Base-by-base conservation (phyloP, 1,140 invertebrate genomes). In the Gonatopus flavifemur region DNA sequence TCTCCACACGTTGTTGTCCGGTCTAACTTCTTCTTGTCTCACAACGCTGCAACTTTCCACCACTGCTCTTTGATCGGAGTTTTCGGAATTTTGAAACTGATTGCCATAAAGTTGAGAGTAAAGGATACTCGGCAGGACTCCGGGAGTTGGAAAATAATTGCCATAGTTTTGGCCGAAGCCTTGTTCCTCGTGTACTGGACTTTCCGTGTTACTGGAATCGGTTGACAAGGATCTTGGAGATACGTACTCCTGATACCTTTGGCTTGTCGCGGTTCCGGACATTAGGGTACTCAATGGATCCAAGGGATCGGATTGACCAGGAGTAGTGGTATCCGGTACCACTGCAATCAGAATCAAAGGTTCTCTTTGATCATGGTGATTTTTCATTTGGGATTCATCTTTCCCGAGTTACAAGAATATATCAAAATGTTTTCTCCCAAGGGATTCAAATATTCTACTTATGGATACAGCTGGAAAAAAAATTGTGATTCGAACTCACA, bases 101-200 rank as follows among this genome's bases (percentile, higher is more conserved):
- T 89, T 88, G 22, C 87, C 86, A 13, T 93, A 92, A 13, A 93
- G 73, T 64, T 92, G 89, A 12, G 89, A 90, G 74, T 93, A 91
- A 5, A 93, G 77, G 43, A 92, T 80, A 63, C 89, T 90, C 0
- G 89, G 88, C 31, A 91, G 72, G 12, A 77, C 67, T 1, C 90
- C 87, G 0, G 86, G 80, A 16, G 82, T 80, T 8, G 81, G 82
- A 63, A 84, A 87, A 67, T 86, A 86, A 64, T 85, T 86, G 40
- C 83, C 77, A 47, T 84, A 83, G 39, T 85, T 86, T 55, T 85
- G 85, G 0, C 83, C 82, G 36, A 85, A 79, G 21, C 67, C 66
- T 39, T 72, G 77, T 53, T 90, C 87, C 64, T 90, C 88, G 73
- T 90, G 88, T 1, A 90, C 88, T 1, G 88, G 88, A 15, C 88